phyloP scores from a whole-genome alignment of 2,888 invertebrate genomes.

The Harpalus rufipes region DNA sequence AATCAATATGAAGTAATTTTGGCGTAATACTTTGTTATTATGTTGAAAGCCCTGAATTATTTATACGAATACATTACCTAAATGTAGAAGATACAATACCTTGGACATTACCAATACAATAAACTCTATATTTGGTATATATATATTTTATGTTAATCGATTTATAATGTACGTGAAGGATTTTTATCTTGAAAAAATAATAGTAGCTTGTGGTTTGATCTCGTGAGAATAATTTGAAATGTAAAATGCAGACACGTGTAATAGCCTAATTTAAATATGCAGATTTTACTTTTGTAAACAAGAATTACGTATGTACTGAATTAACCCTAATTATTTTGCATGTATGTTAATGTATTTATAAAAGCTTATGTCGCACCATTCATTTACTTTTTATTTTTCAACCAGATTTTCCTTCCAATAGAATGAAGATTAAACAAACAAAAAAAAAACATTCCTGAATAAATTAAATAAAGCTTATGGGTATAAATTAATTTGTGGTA shows the following conservation, averaged over 20 bases:
- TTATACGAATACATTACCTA: too few relatives aligned
- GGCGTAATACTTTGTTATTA: too few relatives aligned
- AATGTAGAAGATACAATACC: too few relatives aligned
- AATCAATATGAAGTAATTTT: too few relatives aligned
- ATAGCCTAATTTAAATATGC: conserved; percentile 5
- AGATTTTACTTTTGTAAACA: conserved; percentile 33
- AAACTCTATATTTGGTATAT: neutral
- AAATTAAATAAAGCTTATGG: too few relatives aligned
- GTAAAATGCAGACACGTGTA: conserved; percentile 20
- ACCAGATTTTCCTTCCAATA: neutral
- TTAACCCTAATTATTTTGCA: conserved; percentile 9
- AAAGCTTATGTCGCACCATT: neutral
- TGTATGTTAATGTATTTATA: conserved; percentile 3
- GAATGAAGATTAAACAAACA: neutral
- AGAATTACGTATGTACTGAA: conserved; percentile 16
- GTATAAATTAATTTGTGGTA: too few relatives aligned
- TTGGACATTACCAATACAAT: too few relatives aligned
- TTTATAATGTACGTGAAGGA: neutral
- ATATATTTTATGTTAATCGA: neutral
- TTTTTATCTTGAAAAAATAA: neutral
- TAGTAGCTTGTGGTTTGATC: conserved; percentile 5
- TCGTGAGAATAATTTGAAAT: conserved; percentile 18
- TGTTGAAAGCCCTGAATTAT: too few relatives aligned
- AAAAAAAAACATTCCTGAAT: neutral
- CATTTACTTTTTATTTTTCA: neutral